Base-by-base conservation (phyloP, 2,797 vertebrate genomes). In the Thamnophis elegans region DNA sequence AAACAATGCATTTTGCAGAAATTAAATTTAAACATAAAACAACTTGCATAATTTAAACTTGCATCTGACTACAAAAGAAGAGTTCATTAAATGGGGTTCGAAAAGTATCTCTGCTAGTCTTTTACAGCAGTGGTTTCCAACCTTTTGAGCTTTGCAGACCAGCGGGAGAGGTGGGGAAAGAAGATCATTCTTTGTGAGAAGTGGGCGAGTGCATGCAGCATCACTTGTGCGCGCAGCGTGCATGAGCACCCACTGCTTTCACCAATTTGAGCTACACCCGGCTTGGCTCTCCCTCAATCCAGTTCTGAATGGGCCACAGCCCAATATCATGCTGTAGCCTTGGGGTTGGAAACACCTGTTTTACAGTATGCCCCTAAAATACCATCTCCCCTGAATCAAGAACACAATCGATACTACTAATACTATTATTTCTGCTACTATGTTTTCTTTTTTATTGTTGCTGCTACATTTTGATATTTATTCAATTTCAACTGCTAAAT, bases 251-350 rank as follows among this genome's bases (percentile, higher is more conserved):
- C 26, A 4, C 26, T 4, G 32, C 65, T 73, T 73, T 7, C 14
- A 18, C 14, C 36, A 36, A 18, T 8, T 8, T 32, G 14, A 32
- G n/a, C 16, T 36, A 6, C 14, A 3, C 1, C 1, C 7, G 2
- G 4, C 60, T 62, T 62, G 26, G 26, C 60, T 73, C 65, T 36
- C n/a, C 14, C 16, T 18, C n/a, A 73, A 6, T 18, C 65, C 14
- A 73, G n/a, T 73, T 73, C 16, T 73, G 16, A 73, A 32, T 73
- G 65, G 65, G n/a, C n/a, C n/a, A 36, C 14, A 62, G 3, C 26
- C 26, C 3, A 0, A 5, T 28, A 28, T 3, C 12, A 4, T 28
- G 4, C 11, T 1, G 1, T 3, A 2, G n/a, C 13, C 14, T 32
- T 6, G 5, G n/a, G n/a, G 6, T 32, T 32, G 1, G 65, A 5